These are phyloP conservation scores for Drosophila kohkoa DNA, from an alignment of 1,140 invertebrate species.

Conservation along the genomic window DNA sequence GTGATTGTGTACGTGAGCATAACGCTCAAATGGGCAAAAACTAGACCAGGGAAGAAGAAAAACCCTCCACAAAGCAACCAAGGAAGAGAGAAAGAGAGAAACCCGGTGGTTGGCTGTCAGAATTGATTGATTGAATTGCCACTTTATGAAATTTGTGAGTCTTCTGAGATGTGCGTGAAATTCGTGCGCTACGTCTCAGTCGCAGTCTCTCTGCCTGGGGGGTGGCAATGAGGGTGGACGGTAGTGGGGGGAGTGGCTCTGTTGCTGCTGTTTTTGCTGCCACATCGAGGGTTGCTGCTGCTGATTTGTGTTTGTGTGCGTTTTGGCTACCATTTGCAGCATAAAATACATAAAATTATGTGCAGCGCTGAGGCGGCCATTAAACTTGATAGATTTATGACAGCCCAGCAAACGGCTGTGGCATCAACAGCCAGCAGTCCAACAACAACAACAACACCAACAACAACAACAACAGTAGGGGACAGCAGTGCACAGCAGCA, in stretches of 20 bases:
- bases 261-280: slow-evolving; percentile 9
- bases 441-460: slow-evolving; percentile 21
- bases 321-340: slow-evolving; percentile 75
- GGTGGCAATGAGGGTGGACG: slow-evolving; percentile 10
- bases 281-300: slow-evolving; percentile 63
- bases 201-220: neutral
- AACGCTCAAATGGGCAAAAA: slow-evolving; percentile 69
- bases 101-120: slow-evolving; percentile 63
- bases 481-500: slow-evolving; percentile 2
- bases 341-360: slow-evolving; percentile 85
- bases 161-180: slow-evolving; percentile 84
- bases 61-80: neutral
- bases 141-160: slow-evolving; percentile 85
- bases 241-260: neutral
- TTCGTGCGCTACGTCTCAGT: slow-evolving; percentile 51
- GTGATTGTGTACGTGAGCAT: slow-evolving; percentile 84
- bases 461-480: too few relatives aligned
- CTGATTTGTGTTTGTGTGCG: slow-evolving; percentile 75
- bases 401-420: slow-evolving; percentile 50
- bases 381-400: slow-evolving; percentile 85
- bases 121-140: slow-evolving; percentile 85
- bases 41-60: neutral
- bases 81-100: neutral
- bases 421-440: slow-evolving; percentile 42
- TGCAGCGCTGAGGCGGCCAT: slow-evolving; percentile 83